phyloP scores from a whole-genome alignment of 2,113 vertebrate species.

The Nycticebus coucang region DNA sequence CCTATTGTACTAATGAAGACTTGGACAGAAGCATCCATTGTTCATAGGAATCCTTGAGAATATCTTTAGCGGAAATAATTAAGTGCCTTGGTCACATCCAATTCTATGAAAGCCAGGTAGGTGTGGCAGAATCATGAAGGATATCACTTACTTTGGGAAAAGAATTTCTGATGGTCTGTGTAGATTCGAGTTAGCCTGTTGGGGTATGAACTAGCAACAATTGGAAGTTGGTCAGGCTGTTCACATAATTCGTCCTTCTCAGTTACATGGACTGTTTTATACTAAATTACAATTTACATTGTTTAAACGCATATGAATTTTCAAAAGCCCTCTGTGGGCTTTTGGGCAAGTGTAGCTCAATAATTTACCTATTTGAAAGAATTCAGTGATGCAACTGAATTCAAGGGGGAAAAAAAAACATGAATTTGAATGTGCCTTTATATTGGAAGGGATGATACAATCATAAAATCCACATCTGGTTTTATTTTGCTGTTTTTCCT shows the following conservation, averaged over 20 bases:
- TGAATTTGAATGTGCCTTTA: constrained; percentile 63
- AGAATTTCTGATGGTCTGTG: neutral
- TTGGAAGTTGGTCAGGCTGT: neutral
- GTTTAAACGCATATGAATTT: constrained; percentile 77
- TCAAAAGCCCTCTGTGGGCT: constrained; percentile 55
- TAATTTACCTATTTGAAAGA: constrained; percentile 68
- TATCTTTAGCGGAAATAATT: neutral
- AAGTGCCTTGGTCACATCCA: neutral
- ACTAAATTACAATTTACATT: constrained; percentile 71
- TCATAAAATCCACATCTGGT: constrained; percentile 71
- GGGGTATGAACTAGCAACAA: constrained; percentile 12
- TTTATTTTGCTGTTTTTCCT: constrained; percentile 65
- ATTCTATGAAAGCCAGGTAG: neutral
- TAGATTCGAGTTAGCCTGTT: neutral
- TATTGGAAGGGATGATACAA: constrained; percentile 57
- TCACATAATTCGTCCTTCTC: constrained; percentile 56
- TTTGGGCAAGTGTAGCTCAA: constrained; percentile 57
- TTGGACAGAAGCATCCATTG: neutral
- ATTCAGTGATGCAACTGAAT: constrained; percentile 58
- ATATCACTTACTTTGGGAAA: neutral
- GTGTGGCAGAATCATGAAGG: neutral
- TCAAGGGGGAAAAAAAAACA: constrained; percentile 37
- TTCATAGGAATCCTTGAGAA: neutral
- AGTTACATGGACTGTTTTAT: constrained; percentile 53
- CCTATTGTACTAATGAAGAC: neutral